These are phyloP conservation scores for Beaufortia kweichowensis DNA, from an alignment of 2,113 vertebrate genomes.

Conservation along the genomic window DNA sequence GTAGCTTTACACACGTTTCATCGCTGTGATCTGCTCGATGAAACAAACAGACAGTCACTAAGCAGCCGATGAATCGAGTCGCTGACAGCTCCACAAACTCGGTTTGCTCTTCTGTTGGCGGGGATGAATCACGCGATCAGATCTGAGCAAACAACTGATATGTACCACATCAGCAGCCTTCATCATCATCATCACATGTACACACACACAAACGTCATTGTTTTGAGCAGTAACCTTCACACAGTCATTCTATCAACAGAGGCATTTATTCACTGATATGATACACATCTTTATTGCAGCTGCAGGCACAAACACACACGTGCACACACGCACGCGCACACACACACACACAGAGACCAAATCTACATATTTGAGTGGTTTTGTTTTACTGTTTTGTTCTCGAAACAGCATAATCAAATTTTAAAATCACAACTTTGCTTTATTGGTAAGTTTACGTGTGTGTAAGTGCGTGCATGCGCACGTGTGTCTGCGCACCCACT, in stretches of 20 bases:
- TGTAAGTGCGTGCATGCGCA: no score
- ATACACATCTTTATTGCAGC: slow-evolving; percentile 1
- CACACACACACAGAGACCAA: slow-evolving; percentile 16
- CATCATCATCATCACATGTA: slow-evolving; percentile 17
- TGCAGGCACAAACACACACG: background rate
- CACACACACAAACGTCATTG: background rate
- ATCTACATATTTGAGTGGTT: background rate
- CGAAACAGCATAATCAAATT: no score
- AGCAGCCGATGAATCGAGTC: background rate
- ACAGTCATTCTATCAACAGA: slow-evolving; percentile 44
- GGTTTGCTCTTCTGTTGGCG: background rate
- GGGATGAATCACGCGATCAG: slow-evolving; percentile 13
- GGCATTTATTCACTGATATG: slow-evolving; percentile 25
- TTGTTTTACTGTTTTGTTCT: background rate
- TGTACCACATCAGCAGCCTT: slow-evolving; percentile 6
- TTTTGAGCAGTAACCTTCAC: slow-evolving; percentile 35
- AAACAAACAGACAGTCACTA: background rate
- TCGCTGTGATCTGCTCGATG: background rate
- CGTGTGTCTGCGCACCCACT: no score
- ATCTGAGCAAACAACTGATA: slow-evolving; percentile 41
- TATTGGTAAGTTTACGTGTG: no score
- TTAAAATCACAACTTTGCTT: no score
- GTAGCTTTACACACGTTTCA: no score
- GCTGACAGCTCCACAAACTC: background rate
- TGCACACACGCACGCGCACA: background rate